Base-by-base conservation (phyloP, 2,113 vertebrate genomes). In the Lepus americanus region DNA sequence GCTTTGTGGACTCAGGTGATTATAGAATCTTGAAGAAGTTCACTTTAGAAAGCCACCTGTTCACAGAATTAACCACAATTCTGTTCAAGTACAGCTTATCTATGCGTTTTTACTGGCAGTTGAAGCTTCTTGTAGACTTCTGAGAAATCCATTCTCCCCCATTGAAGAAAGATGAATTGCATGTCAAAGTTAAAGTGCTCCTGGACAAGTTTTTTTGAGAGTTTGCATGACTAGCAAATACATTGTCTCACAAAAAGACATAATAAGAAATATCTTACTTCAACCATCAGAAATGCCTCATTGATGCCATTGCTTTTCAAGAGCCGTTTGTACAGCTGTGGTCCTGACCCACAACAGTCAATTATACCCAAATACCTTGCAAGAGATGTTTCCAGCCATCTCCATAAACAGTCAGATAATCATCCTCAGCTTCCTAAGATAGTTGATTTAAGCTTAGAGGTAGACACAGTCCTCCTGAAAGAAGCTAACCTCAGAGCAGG, bases 221-320 rank as follows among this genome's bases (percentile, higher is more conserved):
- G 13, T 64, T 93, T 90, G 89, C 87, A 84, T 61, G 69, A 59
- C 51, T 51, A 59, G 9, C 63, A 77, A 94, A 90, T 55, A 33
- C 17, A 90, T 51, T 53, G 59, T 59, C 66, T 51, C 83, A 80
- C 8, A 36, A 61, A 59, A 66, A 61, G 20, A 64, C 44, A 9
- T 36, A 82, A 78, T 59, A 82, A 31, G 36, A 95, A 72, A 6
- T 44, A 72, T 85, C n/a, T 73, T 73, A 61, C 66, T 85, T 73
- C 63, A 77, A 51, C 23, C 17, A 44, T 74, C 51, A 79, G 64
- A 96, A 96, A 61, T 89, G 77, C 5, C 3, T 86, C 70, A 55
- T 6, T 59, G 86, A 87, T 74, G 7, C 76, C 69, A 80, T 59
- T 9, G 67, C 70, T 89, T 67, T 84, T 80, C 80, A 88, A 92